Conservation (phyloP, 2,797 vertebrate species). For the Rhabdomys pumilio region DNA sequence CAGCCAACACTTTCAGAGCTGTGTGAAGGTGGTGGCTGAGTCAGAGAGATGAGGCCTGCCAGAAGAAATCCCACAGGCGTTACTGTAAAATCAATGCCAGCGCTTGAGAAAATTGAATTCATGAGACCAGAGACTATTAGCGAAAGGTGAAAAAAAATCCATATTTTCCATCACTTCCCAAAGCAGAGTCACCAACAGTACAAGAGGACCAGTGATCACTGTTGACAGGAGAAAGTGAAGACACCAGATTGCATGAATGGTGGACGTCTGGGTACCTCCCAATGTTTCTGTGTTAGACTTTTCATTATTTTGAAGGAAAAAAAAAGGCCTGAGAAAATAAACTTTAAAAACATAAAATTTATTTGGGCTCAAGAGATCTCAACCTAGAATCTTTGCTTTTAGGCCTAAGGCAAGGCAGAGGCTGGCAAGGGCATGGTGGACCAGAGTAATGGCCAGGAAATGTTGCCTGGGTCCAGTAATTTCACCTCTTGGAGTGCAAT, state of each 20-base stretch:
- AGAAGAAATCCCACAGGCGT: conserved; percentile 38
- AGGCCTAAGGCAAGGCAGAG: neutral
- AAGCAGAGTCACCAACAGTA: neutral
- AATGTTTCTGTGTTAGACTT: neutral
- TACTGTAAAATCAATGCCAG: conserved; percentile 3
- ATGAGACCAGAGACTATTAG: conserved; percentile 1
- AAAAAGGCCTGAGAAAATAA: neutral
- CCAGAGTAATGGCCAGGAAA: neutral
- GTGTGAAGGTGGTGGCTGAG: neutral
- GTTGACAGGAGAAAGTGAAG: conserved; percentile 1
- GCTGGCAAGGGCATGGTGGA: neutral
- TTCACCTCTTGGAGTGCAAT: neutral
- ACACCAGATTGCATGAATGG: neutral
- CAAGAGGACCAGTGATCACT: neutral
- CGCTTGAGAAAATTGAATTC: conserved; percentile 50
- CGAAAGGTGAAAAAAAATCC: neutral
- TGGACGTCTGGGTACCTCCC: neutral
- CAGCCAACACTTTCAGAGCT: neutral
- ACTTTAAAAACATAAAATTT: neutral
- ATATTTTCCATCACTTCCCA: neutral
- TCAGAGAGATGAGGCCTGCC: conserved; percentile 34
- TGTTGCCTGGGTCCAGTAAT: neutral
- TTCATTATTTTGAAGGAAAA: neutral
- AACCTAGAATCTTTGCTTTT: neutral
- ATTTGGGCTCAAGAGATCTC: neutral